These are phyloP conservation scores for Patella vulgata DNA, from an alignment of 1,140 invertebrate species.

Conservation along the genomic window DNA sequence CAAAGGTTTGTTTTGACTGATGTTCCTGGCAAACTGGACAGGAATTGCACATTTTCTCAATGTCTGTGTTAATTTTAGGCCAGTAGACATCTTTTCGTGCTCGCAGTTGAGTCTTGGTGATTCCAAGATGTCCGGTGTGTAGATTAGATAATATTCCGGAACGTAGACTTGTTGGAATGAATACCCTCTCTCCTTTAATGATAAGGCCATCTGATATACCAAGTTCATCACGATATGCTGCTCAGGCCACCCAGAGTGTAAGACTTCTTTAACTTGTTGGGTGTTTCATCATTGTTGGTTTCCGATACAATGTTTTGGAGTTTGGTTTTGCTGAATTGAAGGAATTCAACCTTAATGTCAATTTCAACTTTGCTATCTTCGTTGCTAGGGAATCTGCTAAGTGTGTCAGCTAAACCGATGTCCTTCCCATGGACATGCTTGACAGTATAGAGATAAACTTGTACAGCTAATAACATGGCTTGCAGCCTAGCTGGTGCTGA, in stretches of 20 bases:
- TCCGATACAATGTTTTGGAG: neutral
- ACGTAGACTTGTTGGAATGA: conserved; percentile 19
- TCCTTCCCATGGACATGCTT: conserved; percentile 57
- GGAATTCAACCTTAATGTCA: neutral
- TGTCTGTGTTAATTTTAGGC: conserved; percentile 16
- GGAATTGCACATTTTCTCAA: conserved; percentile 12
- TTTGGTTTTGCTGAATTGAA: conserved; percentile 7
- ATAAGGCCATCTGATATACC: conserved; percentile 16
- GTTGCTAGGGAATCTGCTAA: conserved; percentile 14
- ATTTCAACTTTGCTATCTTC: neutral
- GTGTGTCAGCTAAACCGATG: conserved; percentile 61
- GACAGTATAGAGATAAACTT: conserved; percentile 65
- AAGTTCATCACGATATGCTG: conserved; percentile 19
- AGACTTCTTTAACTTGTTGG: conserved; percentile 5
- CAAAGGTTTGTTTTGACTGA: neutral
- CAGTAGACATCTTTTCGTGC: conserved; percentile 19
- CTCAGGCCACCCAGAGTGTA: conserved; percentile 16
- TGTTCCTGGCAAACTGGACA: conserved; percentile 15
- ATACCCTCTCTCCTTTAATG: conserved; percentile 20
- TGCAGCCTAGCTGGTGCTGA: conserved; percentile 63
- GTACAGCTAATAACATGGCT: conserved; percentile 65
- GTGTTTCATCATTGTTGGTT: neutral
- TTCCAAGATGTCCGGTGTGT: conserved; percentile 21
- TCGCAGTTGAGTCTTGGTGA: conserved; percentile 8
- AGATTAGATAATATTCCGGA: conserved; percentile 6